Conservation (phyloP, 2,888 invertebrate species). For the Macropis europaea region DNA sequence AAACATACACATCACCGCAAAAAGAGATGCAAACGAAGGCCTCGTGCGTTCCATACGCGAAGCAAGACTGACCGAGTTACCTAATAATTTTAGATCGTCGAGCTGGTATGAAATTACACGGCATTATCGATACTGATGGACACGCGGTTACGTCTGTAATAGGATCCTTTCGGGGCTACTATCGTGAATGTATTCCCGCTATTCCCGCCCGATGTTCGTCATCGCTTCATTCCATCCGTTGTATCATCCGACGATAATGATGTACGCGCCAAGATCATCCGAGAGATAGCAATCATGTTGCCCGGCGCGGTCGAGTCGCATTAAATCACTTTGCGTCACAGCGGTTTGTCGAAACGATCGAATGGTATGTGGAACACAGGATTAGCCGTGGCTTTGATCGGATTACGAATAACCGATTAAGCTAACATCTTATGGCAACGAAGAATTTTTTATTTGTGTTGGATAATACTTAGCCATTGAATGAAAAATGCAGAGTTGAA, state of each 20-base stretch:
- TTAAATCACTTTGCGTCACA: not conserved
- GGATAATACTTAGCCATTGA: too few relatives aligned
- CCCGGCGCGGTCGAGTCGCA: not conserved
- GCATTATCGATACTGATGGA: slow-evolving; percentile 57
- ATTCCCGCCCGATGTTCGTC: not conserved
- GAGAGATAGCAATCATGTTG: slow-evolving; percentile 3
- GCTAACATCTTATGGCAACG: too few relatives aligned
- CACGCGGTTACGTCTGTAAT: slow-evolving; percentile 31
- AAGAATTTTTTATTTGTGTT: too few relatives aligned
- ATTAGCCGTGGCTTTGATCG: too few relatives aligned
- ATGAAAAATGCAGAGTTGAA: too few relatives aligned
- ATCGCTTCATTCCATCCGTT: slow-evolving; percentile 13
- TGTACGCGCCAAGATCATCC: slow-evolving; percentile 6
- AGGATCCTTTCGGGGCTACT: slow-evolving; percentile 31
- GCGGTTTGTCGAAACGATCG: not conserved
- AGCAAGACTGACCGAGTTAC: slow-evolving; percentile 62
- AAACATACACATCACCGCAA: not conserved
- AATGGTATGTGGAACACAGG: not conserved
- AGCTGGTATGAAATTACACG: slow-evolving; percentile 58
- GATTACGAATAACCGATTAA: too few relatives aligned
- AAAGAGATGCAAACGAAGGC: not conserved
- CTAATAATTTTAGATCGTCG: slow-evolving; percentile 65
- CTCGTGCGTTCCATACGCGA: not conserved
- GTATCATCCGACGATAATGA: slow-evolving; percentile 18
- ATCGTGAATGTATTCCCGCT: slow-evolving; percentile 1